phyloP scores from a whole-genome alignment of 2,888 invertebrate genomes.

The Ischnura elegans region DNA sequence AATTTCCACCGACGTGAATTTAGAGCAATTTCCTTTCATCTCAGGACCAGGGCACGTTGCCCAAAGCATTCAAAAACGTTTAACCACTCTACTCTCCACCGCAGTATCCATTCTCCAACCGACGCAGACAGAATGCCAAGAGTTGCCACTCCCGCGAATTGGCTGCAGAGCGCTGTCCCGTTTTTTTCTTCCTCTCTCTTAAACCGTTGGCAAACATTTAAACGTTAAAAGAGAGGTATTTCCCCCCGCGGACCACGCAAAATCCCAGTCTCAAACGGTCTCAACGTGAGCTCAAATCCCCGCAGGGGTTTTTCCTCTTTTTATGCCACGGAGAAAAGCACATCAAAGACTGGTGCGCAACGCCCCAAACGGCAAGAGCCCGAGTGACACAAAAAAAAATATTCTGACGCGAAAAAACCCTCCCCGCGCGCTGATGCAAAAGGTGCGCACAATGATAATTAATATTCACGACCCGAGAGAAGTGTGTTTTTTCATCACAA shows the following conservation, averaged over 20 bases:
- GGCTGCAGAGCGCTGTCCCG: background rate
- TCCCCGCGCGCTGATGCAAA: background rate
- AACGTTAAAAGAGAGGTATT: background rate
- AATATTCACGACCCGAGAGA: background rate
- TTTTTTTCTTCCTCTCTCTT: background rate
- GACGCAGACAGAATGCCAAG: background rate
- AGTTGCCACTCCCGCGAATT: background rate
- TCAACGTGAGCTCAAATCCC: background rate
- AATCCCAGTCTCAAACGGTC: background rate
- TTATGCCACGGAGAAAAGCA: background rate
- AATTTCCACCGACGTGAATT: too few relatives aligned
- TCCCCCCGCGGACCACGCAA: background rate
- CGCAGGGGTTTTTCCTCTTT: background rate
- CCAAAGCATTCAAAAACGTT: background rate
- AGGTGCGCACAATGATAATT: background rate
- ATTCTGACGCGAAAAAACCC: background rate
- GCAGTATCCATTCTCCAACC: background rate
- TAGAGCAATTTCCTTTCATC: background rate
- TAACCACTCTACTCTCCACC: background rate
- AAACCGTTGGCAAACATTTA: background rate
- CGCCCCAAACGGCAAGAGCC: background rate
- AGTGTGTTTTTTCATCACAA: background rate
- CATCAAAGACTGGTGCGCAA: background rate
- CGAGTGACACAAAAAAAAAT: background rate
- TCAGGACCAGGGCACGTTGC: too few relatives aligned